Evolutionary conservation across 2,113 vertebrate genomes (phyloP).

Genomic region (Leucopsar rothschildi): DNA sequence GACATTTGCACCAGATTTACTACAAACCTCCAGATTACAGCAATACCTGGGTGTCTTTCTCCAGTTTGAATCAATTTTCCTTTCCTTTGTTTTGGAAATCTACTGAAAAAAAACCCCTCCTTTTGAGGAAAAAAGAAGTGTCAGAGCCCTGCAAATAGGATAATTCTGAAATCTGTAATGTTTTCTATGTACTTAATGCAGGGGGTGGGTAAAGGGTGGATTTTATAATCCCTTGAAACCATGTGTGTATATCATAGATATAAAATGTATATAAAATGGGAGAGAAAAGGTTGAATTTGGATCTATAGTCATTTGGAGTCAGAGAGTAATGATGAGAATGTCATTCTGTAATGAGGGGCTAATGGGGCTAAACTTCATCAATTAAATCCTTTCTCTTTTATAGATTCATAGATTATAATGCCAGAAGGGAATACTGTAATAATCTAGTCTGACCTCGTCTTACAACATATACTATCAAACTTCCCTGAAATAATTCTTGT

Average conservation of each 20-base stretch:
- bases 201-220: neutral
- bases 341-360: constrained; percentile 61
- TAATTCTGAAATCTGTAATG: neutral
- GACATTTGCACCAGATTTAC: neutral
- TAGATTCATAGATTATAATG: constrained; percentile 61
- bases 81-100: neutral
- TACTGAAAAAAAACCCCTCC: neutral
- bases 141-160: neutral
- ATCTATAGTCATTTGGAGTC: constrained; percentile 48
- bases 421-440: constrained; percentile 49
- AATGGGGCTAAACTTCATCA: constrained; percentile 71
- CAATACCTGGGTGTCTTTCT: neutral
- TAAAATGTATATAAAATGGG: constrained; percentile 51
- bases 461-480: constrained; percentile 33
- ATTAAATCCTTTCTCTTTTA: constrained; percentile 63
- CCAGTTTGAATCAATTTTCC: neutral
- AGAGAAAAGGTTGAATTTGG: constrained; percentile 61
- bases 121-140: neutral
- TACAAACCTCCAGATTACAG: neutral
- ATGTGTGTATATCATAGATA: constrained; percentile 49
- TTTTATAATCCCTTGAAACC: constrained; percentile 63
- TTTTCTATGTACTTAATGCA: neutral
- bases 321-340: constrained; percentile 62
- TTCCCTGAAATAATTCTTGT: constrained; percentile 54
- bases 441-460: constrained; percentile 52